Percentiles rank a stretch among this genome's conserved stretches.
Conservation (phyloP, 92 coral and sea anemone species). For the Phenganax marumi region DNA sequence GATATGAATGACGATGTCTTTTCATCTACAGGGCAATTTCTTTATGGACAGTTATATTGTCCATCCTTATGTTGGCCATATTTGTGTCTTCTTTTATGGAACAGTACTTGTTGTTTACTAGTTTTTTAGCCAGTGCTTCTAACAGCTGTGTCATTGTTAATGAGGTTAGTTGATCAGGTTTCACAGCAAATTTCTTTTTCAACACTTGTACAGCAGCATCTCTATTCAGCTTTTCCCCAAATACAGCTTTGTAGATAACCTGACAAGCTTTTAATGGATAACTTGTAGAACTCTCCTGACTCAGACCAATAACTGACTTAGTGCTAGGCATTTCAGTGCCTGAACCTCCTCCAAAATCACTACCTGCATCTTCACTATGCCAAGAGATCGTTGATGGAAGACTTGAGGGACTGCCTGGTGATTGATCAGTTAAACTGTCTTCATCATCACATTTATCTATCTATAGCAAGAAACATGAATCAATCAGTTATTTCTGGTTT, state of each 20-base stretch:
- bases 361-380: background rate
- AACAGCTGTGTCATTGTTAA: conserved; percentile 50
- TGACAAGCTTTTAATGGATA: conserved; percentile 46
- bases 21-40: background rate
- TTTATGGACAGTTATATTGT: conserved; percentile 27
- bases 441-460: background rate
- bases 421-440: background rate
- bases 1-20: background rate
- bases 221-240: conserved; percentile 40
- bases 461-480: background rate
- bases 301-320: conserved; percentile 13
- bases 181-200: conserved; percentile 44
- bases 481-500: background rate
- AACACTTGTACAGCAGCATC: conserved; percentile 44
- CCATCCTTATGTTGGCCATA: conserved; percentile 40
- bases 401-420: background rate
- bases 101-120: conserved; percentile 43
- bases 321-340: background rate
- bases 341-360: background rate
- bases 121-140: conserved; percentile 39
- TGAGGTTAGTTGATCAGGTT: conserved; percentile 29
- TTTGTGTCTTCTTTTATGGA: conserved; percentile 46
- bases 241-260: conserved; percentile 47
- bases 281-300: conserved; percentile 17
- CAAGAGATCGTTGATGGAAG: background rate